phyloP scores from a whole-genome alignment of 2,113 vertebrate genomes.

The Penelope pileata region DNA sequence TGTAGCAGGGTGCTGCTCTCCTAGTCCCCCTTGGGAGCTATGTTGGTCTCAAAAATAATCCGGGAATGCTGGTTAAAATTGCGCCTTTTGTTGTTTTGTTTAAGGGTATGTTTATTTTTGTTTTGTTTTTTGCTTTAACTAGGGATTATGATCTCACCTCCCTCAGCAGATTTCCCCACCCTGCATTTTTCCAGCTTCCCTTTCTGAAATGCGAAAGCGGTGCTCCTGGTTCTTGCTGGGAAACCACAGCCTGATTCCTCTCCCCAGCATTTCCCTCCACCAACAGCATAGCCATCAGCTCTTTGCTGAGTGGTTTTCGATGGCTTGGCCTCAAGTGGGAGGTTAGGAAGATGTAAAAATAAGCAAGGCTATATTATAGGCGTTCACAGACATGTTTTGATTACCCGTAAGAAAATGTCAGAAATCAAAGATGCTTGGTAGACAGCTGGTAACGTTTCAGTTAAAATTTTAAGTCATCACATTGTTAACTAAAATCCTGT shows the following conservation, averaged over 20 bases:
- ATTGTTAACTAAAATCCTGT: neutral
- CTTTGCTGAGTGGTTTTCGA: neutral
- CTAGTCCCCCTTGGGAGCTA: rapidly evolving
- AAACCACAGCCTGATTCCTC: neutral
- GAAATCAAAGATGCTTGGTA: neutral
- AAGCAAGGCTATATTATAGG: neutral
- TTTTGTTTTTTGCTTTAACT: neutral
- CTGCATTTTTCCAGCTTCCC: neutral
- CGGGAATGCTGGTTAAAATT: neutral
- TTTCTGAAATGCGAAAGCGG: neutral
- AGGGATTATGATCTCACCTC: rapidly evolving
- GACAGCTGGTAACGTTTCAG: neutral
- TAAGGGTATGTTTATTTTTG: neutral
- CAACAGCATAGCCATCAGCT: rapidly evolving
- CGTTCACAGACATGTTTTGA: neutral
- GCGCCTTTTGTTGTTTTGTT: neutral
- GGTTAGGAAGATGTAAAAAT: neutral
- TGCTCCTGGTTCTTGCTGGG: neutral
- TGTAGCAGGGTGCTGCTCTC: neutral
- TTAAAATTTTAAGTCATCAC: neutral
- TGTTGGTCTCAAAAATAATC: neutral
- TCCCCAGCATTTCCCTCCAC: neutral
- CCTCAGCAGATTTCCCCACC: neutral
- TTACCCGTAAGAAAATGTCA: neutral
- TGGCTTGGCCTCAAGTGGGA: neutral